A percentile compares a stretch with the other conserved stretches of the same genome.
Conservation (phyloP, 2,888 invertebrate species). For the Sceliomorpha sp. region DNA sequence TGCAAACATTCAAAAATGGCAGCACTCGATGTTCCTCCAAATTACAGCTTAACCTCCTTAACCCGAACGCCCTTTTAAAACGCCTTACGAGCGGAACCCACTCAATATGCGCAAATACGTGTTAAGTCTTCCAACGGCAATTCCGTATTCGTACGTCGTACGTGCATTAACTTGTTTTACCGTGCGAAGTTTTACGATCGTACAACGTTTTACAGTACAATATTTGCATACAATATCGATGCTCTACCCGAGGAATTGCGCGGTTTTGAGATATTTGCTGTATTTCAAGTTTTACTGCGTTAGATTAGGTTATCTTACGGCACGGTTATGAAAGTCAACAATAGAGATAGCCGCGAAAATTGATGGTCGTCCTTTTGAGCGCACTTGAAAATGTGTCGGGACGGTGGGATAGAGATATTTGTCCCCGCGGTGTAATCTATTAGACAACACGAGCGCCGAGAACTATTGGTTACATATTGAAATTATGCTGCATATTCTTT, state of each 20-base stretch:
- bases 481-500: too few relatives aligned
- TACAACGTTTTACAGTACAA: too few relatives aligned
- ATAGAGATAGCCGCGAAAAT: conserved; percentile 40
- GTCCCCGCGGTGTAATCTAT: conserved; percentile 37
- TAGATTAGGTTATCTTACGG: conserved; percentile 42
- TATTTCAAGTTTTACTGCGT: conserved; percentile 37
- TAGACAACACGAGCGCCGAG: conserved; percentile 1
- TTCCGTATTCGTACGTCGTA: too few relatives aligned
- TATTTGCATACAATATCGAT: conserved; percentile 39
- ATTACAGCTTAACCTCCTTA: too few relatives aligned
- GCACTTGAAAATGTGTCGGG: conserved; percentile 15
- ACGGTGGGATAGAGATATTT: not conserved
- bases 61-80: too few relatives aligned
- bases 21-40: too few relatives aligned
- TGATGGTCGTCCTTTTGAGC: conserved; percentile 33
- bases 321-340: conserved; percentile 47
- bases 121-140: too few relatives aligned
- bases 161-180: too few relatives aligned
- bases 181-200: too few relatives aligned
- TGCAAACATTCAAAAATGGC: too few relatives aligned
- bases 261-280: conserved; percentile 29
- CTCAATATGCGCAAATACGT: too few relatives aligned
- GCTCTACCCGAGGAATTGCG: conserved; percentile 31
- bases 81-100: too few relatives aligned
- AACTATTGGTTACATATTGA: conserved; percentile 17